phyloP scores from a whole-genome alignment of 2,113 vertebrate species.

The Eptatretus burgeri region DNA sequence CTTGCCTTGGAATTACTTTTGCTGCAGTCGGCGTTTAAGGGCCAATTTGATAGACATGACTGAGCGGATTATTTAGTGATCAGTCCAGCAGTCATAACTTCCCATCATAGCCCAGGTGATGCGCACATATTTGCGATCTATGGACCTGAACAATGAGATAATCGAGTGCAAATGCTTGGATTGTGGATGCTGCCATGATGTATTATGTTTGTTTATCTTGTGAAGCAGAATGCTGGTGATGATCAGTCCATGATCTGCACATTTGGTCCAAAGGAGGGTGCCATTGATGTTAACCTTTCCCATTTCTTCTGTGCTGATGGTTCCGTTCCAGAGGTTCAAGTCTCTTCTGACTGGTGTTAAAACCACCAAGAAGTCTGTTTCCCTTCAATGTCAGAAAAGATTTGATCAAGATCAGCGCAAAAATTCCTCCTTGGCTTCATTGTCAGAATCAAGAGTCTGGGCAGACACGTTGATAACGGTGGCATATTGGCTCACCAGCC shows the following conservation, averaged over 20 bases:
- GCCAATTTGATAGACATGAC: background rate
- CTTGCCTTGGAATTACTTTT: background rate
- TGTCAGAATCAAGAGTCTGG: background rate
- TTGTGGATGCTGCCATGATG: slow-evolving; percentile 1
- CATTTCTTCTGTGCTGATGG: too few relatives aligned
- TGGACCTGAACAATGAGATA: background rate
- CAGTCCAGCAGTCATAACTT: background rate
- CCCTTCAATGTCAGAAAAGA: too few relatives aligned
- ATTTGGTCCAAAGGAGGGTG: too few relatives aligned
- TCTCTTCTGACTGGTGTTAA: too few relatives aligned
- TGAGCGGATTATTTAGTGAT: background rate
- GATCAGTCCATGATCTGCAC: too few relatives aligned
- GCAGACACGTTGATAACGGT: background rate
- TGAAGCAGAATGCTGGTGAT: background rate
- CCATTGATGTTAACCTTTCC: too few relatives aligned
- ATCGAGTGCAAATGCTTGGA: background rate
- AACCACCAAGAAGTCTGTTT: too few relatives aligned
- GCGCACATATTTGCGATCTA: background rate
- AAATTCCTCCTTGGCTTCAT: background rate
- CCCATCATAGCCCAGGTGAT: background rate
- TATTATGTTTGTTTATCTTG: background rate
- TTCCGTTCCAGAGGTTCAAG: too few relatives aligned
- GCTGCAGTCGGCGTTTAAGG: background rate
- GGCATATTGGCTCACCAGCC: background rate
- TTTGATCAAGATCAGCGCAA: background rate